Evolutionary conservation across 2,113 vertebrate genomes (phyloP), one percentile per base, ranked within the genome.

Genomic region (Pollimyrus isidori): DNA sequence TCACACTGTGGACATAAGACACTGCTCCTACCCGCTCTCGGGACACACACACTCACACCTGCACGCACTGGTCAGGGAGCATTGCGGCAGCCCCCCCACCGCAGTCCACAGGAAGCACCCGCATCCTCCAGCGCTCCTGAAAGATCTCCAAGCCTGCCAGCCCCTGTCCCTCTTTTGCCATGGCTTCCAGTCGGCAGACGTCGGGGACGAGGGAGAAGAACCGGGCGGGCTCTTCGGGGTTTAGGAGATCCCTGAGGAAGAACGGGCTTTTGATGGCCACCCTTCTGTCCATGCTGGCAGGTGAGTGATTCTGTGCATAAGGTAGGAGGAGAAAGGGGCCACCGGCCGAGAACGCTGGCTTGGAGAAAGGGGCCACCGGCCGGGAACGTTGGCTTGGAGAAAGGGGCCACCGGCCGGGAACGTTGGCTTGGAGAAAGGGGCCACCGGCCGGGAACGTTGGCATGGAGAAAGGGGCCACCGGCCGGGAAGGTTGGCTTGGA

Each of bases 211-310:
- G 73, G 42, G 88, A 85, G 42, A 89, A 21, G 52, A 83, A n/a
- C 4, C 1, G 3, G 30, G 39, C 17, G 13, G 46, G 23, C 15
- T 42, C 48, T 39, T 39, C 1, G 3, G 7, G 48, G 21, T 56
- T 76, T 23, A 23, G 73, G 35, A 35, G 17, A 42, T 35, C 56
- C 26, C 10, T 91, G 50, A 91, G 42, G 84, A 89, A 83, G n/a
- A 88, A 91, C 45, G n/a, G 50, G 49, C 83, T 89, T 3, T 73
- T 90, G n/a, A 45, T 87, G 15, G 17, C 84, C 17, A 90, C 89
- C 30, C 39, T 90, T 23, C 17, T 87, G 21, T 87, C 90, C 1
- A 69, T 87, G 26, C 2, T 87, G 35, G 17, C 58, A n/a, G 87
- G 87, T 87, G 56, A 65, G 87, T 53, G 21, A n/a, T 65, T 53